Evolutionary conservation across 1,140 invertebrate genomes (phyloP), one percentile per base, ranked within the genome.

Genomic region (Popillia japonica): DNA sequence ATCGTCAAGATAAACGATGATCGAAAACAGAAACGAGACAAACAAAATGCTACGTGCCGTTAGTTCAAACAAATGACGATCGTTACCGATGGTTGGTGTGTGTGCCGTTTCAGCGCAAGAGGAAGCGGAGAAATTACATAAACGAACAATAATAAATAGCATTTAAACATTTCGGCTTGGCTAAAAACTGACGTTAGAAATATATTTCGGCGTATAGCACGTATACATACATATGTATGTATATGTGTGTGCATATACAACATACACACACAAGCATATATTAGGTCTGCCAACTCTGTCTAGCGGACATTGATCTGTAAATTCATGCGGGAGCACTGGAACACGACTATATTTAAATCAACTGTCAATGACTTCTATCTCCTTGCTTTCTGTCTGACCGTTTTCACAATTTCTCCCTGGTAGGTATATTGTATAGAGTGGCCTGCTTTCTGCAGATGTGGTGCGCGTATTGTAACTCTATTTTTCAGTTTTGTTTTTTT

Each of bases 331-430:
- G 80, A 81, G 79, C 78, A 81, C 80, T 81, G 79, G 80, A 81
- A 81, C 80, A 81, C 40, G 79, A 79, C 80, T 81, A 81, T 81
- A 81, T 81, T 81, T 81, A 81, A 81, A 81, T 81, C 79, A 81
- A 81, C 80, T 81, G 80, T 78, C 80, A 81, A 81, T 81, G 80
- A 80, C 79, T 81, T 76, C 59, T 68, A 68, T 68, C 61, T 68
- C 61, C 61, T 68, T 68, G 61, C 61, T 68, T 61, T 78, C 61
- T 68, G 27, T 68, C 22, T 68, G 61, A 22, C 61, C 61, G 61
- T 68, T 68, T 68, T 68, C 61, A 68, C 61, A 14, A 68, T 68
- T 68, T 68, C 48, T 55, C 17, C 6, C 48, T 55, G 48, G 27
- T 55, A n/a, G 6, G 48, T 55, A 17, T 55, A 17, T 17, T n/a